These are phyloP conservation scores for Gambusia holbrooki DNA, from an alignment of 2,113 vertebrate genomes.

Conservation along the genomic window DNA sequence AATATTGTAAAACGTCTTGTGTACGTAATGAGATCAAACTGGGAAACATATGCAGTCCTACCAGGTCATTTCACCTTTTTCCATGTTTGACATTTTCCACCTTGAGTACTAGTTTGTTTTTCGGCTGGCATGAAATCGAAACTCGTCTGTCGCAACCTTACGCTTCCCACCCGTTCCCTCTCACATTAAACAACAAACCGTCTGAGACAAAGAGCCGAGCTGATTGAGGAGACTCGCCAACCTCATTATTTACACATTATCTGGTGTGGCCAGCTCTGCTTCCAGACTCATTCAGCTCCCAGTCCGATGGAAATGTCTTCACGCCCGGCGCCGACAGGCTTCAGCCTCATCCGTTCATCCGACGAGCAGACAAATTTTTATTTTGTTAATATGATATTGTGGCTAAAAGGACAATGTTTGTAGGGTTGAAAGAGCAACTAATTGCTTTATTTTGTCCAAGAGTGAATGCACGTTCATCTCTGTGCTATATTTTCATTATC, in stretches of 20 bases:
- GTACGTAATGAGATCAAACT: neutral
- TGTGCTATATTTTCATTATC: no score
- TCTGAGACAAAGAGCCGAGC: neutral
- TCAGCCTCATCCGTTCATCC: neutral
- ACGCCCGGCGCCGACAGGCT: neutral
- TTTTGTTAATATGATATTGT: neutral
- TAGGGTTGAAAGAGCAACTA: neutral
- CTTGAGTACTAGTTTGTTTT: neutral
- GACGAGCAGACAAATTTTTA: constrained; percentile 12
- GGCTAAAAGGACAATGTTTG: neutral
- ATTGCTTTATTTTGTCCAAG: neutral
- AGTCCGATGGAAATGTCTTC: constrained; percentile 26
- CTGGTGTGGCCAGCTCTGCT: neutral
- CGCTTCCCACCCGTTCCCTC: constrained; percentile 1
- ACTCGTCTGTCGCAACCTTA: neutral
- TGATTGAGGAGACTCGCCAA: constrained; percentile 38
- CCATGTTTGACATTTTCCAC: neutral
- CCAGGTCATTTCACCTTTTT: neutral
- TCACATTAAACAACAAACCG: neutral
- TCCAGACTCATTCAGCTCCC: constrained; percentile 28
- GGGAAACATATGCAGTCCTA: neutral
- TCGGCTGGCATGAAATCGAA: neutral
- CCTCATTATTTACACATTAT: constrained; percentile 56
- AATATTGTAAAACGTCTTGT: no score
- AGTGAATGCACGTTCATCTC: neutral